Base-by-base conservation (phyloP, 2,888 invertebrate genomes). In the Sympetrum striolatum region DNA sequence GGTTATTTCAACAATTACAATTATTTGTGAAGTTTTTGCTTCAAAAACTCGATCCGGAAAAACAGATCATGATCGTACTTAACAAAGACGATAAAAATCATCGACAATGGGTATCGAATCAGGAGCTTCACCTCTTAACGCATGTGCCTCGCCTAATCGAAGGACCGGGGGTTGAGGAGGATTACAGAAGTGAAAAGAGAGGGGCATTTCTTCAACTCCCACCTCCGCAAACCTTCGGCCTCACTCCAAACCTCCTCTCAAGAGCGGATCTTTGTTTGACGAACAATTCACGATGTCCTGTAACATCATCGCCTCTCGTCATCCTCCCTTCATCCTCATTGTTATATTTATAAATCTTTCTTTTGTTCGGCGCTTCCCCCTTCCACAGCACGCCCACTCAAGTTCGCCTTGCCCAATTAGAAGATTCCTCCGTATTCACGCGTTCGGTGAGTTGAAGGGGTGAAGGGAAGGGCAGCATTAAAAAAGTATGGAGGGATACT, bases 261-360 rank as follows among this genome's bases (percentile, higher is more conserved):
- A 25, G 60, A 64, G 86, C 58, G 37, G 39, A 37, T 58, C 82
- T 58, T 15, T 86, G 86, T 86, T 86, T 86, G 86, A 60, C 35
- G 86, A 86, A 60, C 37, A 86, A 64, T 86, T 86, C 86, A 86
- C 86, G 37, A 39, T 48, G 58, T 86, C 86, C 86, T 48, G 58
- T 58, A 82, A 35, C 58, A 58, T 58, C 86, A 64, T 22, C 60
- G 86, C 37, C 86, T 6, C 37, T 86, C 37, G n/a, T 60, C 37
- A 58, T 31, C 31, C 82, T 18, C 15, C 15, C 58, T 48, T 31
- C 25, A 44, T 44, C 44, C 81, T 58, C 31, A 58, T 31, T 35
- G 58, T 53, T 82, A 25, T 18, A 82, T 35, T 82, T 53, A 82
- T 82, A 31, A 82, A 73, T 73, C 82, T 53, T 15, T 58, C 82